These are phyloP conservation scores for Chunga burmeisteri DNA, from an alignment of 2,113 vertebrate species.

Conservation along the genomic window DNA sequence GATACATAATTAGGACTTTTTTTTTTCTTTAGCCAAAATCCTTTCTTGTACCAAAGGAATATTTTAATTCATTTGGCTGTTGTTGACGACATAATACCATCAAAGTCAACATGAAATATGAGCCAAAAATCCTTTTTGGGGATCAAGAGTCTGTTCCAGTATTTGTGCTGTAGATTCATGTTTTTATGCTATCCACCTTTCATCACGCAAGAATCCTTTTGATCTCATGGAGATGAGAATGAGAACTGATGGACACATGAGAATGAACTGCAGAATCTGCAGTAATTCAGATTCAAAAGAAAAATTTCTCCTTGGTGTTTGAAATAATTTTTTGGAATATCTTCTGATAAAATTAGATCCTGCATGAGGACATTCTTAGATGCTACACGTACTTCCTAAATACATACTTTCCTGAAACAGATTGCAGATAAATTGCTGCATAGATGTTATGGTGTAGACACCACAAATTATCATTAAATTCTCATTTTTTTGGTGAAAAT, in stretches of 20 bases:
- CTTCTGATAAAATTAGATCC: neutral
- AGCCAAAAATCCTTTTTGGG: neutral
- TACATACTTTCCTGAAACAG: neutral
- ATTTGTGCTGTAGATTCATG: neutral
- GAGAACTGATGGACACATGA: neutral
- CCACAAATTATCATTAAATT: neutral
- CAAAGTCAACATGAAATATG: slow-evolving; percentile 6
- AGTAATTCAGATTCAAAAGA: neutral
- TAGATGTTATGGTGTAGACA: neutral
- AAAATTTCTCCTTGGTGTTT: neutral
- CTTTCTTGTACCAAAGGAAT: slow-evolving; percentile 7
- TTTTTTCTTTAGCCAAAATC: slow-evolving; percentile 43
- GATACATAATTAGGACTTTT: slow-evolving; percentile 1
- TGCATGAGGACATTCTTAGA: neutral
- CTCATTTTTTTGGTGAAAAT: neutral
- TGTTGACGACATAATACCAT: slow-evolving; percentile 35
- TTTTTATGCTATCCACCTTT: neutral
- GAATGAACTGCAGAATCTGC: neutral
- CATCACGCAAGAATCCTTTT: neutral
- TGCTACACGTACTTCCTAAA: neutral
- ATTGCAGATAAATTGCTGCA: neutral
- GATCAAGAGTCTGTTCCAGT: neutral
- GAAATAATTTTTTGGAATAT: neutral
- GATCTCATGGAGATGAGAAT: neutral
- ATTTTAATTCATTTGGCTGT: slow-evolving; percentile 54